Conservation (phyloP, 2,113 vertebrate genomes). For the Leuciscus idus region DNA sequence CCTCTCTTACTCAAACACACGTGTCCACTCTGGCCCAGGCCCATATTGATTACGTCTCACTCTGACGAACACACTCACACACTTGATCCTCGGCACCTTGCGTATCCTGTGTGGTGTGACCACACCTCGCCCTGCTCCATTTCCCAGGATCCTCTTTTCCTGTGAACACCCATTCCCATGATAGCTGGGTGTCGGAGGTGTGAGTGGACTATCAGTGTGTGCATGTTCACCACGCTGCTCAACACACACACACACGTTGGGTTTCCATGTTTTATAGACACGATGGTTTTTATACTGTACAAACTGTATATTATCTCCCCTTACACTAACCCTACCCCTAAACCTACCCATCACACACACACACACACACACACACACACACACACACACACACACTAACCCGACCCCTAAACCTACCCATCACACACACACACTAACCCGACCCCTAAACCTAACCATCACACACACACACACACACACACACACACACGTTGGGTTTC, state of each 20-base stretch:
- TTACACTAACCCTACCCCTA: no score
- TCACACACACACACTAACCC: no score
- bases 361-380: no score
- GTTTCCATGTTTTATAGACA: no score
- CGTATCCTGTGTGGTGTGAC: constrained; percentile 33
- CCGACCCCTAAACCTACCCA: no score
- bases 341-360: no score
- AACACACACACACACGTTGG: not conserved
- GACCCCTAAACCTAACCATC: no score
- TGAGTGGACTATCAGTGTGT: constrained; percentile 18
- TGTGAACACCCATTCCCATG: constrained; percentile 44
- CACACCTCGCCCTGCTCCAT: not conserved
- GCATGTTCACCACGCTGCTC: not conserved
- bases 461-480: no score
- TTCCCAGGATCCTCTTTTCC: constrained; percentile 52
- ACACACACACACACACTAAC: no score
- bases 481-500: no score
- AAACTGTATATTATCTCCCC: no score
- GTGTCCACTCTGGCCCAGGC: constrained; percentile 50
- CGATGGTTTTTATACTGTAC: no score
- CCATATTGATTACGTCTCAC: constrained; percentile 50
- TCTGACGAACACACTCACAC: constrained; percentile 50
- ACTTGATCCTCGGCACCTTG: constrained; percentile 25
- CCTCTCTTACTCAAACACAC: constrained; percentile 28
- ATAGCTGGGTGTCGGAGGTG: not conserved